Evolutionary conservation across 1,140 invertebrate species (phyloP).

Genomic region (Charaxes varanes): DNA sequence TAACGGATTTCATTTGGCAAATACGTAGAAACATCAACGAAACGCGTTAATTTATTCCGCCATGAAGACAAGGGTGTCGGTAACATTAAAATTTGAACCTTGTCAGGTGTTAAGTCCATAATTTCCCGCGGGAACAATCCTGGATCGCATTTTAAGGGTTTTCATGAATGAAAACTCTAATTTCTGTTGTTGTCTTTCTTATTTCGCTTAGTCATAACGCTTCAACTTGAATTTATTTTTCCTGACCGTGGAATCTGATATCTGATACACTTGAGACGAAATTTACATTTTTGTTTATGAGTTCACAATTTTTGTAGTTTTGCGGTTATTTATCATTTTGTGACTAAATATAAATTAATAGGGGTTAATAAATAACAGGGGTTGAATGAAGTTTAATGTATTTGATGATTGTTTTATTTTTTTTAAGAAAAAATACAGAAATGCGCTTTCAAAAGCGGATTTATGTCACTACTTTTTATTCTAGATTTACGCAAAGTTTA

Average conservation of each 20-base stretch:
- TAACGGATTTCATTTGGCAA: constrained; percentile 2
- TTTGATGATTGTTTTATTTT: too few species aligned
- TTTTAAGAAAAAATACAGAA: too few species aligned
- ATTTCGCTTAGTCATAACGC: constrained; percentile 11
- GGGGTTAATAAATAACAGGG: too few species aligned
- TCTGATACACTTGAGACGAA: constrained; percentile 2
- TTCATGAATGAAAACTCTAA: constrained; percentile 59
- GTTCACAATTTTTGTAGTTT: too few species aligned
- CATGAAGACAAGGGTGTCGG: constrained; percentile 30
- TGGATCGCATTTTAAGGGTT: constrained; percentile 67
- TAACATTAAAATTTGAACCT: constrained; percentile 69
- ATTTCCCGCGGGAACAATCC: constrained; percentile 67
- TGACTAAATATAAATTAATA: too few species aligned
- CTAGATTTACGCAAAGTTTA: too few species aligned
- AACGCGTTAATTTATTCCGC: constrained; percentile 60
- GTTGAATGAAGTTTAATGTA: too few species aligned
- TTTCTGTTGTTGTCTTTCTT: constrained; percentile 39
- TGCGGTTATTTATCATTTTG: too few species aligned
- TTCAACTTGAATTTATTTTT: constrained; percentile 15
- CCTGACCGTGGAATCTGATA: constrained; percentile 24
- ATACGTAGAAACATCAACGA: constrained; percentile 2
- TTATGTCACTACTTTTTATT: too few species aligned
- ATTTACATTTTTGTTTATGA: too few species aligned
- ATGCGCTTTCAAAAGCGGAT: too few species aligned
- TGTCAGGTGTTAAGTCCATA: constrained; percentile 72